phyloP scores from a whole-genome alignment of 2,113 vertebrate genomes.

The Trinectes maculatus region DNA sequence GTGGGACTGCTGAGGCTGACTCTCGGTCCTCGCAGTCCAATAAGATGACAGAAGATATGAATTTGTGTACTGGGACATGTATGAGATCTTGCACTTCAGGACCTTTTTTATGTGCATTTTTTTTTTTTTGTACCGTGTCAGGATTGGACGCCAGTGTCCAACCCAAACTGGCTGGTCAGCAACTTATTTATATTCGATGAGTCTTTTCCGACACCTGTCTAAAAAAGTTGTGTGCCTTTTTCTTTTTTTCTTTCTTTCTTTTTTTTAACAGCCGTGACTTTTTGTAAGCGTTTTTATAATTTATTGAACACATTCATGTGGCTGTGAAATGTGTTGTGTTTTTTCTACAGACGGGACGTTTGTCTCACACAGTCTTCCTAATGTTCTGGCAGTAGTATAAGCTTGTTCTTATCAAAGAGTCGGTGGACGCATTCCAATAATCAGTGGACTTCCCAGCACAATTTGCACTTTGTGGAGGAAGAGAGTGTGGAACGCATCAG shows the following conservation, averaged over 20 bases:
- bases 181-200: conserved; percentile 74
- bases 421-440: conserved; percentile 58
- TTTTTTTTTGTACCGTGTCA: conserved; percentile 34
- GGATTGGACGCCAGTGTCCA: conserved; percentile 59
- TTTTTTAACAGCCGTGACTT: conserved; percentile 82
- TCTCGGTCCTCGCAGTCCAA: conserved; percentile 24
- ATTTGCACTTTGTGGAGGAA: conserved; percentile 69
- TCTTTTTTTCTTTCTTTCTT: conserved; percentile 43
- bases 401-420: conserved; percentile 51
- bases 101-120: conserved; percentile 57
- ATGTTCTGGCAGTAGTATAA: conserved; percentile 87
- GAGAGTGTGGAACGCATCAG: conserved; percentile 14
- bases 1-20: conserved; percentile 33
- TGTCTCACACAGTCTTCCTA: conserved; percentile 89
- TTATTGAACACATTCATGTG: conserved; percentile 81
- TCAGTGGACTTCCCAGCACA: conserved; percentile 73
- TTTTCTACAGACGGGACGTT: conserved; percentile 70
- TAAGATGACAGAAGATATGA: conserved; percentile 27
- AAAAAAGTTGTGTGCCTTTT: conserved; percentile 91
- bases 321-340: conserved; percentile 70
- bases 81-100: conserved; percentile 71
- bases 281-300: conserved; percentile 84
- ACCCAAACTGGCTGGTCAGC: conserved; percentile 82
- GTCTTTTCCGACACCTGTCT: conserved; percentile 81
- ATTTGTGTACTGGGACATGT: conserved; percentile 46